Base-by-base conservation (phyloP, 2,888 invertebrate genomes). In the Lysandra bellargus region DNA sequence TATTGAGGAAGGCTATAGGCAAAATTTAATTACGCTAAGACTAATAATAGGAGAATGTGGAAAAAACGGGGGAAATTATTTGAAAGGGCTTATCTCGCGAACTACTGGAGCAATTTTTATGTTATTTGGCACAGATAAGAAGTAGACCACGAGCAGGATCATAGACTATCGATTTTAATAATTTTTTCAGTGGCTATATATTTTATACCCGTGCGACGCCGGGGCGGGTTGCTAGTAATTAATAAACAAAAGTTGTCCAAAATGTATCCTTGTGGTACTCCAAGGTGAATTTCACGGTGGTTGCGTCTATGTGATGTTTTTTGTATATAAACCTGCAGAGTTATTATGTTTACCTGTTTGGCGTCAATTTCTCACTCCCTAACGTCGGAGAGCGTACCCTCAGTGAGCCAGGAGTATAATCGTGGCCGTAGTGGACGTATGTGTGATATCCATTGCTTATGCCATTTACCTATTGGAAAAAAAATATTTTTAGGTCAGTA, bases 401-500 rank as follows among this genome's bases (percentile, higher is more conserved):
- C 14, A 95, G 89, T 78, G 96, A 96, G 5, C 98, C 98, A 2
- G 98, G 98, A 85, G 97, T 98, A 91, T 98, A 98, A 89, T 98
- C 98, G 57, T 98, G 96, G 7, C 97, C 96, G 88, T 98, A 98
- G 89, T 98, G 98, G 76, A 97, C 97, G 89, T 98, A 98, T 0
- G 98, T 98, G 81, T 97, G 97, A 89, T 98, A 98, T 44, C 97
- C 97, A 87, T 97, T 97, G 89, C 96, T 97, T 90, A 97, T 97
- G 85, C 97, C 97, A 80, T 97, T 97, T 81, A 97, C 97, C 97
- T 97, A 77, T 33, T n/a, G 78, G 81, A 80, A 80, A 81, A 80
- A 78, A 0, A 64, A 6, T 6, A 23, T 64, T 30, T 53, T 53
- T 14, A 53, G 53, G 53, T 53, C 2, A 53, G 0, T 53, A 53